A percentile compares a stretch with the other conserved stretches of the same genome.
Conservation (phyloP, 1,140 invertebrate species). For the Drosophila lowei region DNA sequence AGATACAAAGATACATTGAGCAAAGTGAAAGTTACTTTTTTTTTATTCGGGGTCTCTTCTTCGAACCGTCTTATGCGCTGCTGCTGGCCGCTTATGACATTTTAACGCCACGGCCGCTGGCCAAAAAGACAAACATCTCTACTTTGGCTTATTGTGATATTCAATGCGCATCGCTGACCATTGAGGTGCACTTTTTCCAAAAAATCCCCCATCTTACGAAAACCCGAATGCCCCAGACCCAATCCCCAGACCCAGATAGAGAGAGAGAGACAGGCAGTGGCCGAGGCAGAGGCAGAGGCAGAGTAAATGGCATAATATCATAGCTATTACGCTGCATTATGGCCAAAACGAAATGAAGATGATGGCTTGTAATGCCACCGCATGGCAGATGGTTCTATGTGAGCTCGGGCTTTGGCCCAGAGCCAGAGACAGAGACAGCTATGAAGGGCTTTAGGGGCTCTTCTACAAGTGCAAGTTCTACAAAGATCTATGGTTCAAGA, state of each 20-base stretch:
- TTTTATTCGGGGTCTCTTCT: slow-evolving; percentile 17
- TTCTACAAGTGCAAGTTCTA: too few species aligned
- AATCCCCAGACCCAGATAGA: not conserved
- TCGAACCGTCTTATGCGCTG: not conserved
- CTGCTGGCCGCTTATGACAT: slow-evolving; percentile 46
- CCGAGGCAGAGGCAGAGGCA: not conserved
- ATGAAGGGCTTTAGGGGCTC: too few species aligned
- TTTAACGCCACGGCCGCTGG: slow-evolving; percentile 43
- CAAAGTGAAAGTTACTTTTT: slow-evolving; percentile 51
- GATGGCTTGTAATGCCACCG: too few species aligned
- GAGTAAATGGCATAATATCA: slow-evolving; percentile 27
- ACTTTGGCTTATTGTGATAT: slow-evolving; percentile 42
- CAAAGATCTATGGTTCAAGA: too few species aligned
- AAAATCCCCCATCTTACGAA: not conserved
- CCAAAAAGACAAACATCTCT: slow-evolving; percentile 22
- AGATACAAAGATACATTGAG: slow-evolving; percentile 30
- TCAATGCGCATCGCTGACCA: slow-evolving; percentile 58
- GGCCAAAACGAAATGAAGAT: not conserved
- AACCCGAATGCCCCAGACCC: not conserved
- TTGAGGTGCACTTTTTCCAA: slow-evolving; percentile 44
- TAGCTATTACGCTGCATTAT: slow-evolving; percentile 9
- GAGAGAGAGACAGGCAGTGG: not conserved
- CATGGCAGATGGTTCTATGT: too few species aligned
- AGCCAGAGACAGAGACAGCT: too few species aligned
- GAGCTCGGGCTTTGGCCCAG: too few species aligned